Evolutionary conservation across 2,888 invertebrate species (phyloP), one percentile per base, ranked within the genome.

Genomic region (Ichneumoninae sp.): DNA sequence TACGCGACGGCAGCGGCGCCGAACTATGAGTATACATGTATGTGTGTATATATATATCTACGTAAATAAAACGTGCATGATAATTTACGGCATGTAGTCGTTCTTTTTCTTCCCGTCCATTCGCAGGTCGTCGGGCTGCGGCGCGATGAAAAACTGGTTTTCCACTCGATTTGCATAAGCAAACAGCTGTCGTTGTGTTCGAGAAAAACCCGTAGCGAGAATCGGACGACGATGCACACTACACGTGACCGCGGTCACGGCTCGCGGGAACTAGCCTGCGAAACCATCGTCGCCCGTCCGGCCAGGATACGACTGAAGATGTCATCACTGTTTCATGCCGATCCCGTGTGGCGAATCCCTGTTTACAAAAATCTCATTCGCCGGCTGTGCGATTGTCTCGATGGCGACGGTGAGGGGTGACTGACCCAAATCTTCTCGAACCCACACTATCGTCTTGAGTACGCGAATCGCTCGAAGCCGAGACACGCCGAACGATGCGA

Each of bases 381-480:
- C 6, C 16, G 57, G 22, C 36, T 10, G 36, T 52, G 40, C 65
- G 66, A 76, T 66, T 47, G 30, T 50, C 65, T 65, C 66, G 66
- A 16, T 7, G 63, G 40, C 63, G 66, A 81, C 68, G 60, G 54
- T 52, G 73, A n/a, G 69, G 77, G 81, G 73, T 79, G 66, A 77
- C 68, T 85, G 85, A 85, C 85, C 85, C 80, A 80, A 85, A 85
- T 85, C 66, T 57, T 76, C 8, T 65, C 76, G 65, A 33, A 65
- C 44, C 44, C 63, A 50, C 65, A 66, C 30, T 63, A 63, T 66
- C 66, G 40, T 22, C 40, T 22, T 4, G 40, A 33, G 33, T 54
- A 22, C 33, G 33, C 30, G 30, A 33, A 33, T 30, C 30, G 33
- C 5, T 6, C n/a, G 33, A 16, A 10, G 30, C 16, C 6, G 30